phyloP scores from a whole-genome alignment of 1,140 invertebrate species.

The Aphaenogaster rudis region DNA sequence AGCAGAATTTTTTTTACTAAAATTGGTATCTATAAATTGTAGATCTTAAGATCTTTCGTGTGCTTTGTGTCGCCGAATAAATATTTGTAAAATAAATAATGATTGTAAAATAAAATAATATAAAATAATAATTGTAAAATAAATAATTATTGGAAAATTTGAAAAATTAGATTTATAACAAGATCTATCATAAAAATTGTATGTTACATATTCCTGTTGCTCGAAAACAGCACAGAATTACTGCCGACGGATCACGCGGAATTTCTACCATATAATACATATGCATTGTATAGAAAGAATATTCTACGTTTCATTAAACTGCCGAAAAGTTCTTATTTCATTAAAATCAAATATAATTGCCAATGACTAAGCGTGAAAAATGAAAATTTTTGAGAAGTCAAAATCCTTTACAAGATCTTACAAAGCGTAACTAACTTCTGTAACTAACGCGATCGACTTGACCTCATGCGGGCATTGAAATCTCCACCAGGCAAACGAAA shows the following conservation, averaged over 20 bases:
- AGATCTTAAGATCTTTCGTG: not conserved
- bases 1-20: not conserved
- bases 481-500: not conserved
- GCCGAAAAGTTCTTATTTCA: not conserved
- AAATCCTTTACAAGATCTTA: not conserved
- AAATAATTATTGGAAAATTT: not conserved
- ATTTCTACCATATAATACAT: not conserved
- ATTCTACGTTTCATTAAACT: not conserved
- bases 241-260: not conserved
- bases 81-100: not conserved
- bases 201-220: not conserved
- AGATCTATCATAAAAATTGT: not conserved
- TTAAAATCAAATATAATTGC: not conserved
- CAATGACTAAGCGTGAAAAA: not conserved
- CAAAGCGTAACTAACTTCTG: not conserved
- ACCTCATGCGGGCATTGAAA: conserved; percentile 11
- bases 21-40: not conserved
- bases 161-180: conserved; percentile 5
- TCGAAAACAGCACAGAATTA: not conserved
- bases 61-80: not conserved
- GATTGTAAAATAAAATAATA: too few relatives aligned
- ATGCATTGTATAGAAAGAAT: not conserved
- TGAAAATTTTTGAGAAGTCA: not conserved
- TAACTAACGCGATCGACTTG: not conserved
- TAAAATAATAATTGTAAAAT: not conserved